Evolutionary conservation across 2,888 invertebrate genomes (phyloP).

Genomic region (Acrobasis consociella): DNA sequence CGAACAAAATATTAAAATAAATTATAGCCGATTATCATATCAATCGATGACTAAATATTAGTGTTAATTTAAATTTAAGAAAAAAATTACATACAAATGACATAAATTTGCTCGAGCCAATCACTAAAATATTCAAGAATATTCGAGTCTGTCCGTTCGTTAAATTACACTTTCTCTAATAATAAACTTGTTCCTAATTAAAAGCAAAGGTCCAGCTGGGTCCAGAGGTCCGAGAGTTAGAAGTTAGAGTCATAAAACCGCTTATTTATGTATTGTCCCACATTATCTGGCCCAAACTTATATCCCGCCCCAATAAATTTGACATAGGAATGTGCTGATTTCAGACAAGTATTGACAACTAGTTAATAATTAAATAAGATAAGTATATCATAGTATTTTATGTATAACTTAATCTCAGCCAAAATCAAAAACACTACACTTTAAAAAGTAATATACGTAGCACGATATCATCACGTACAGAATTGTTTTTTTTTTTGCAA

Average conservation of each 20-base stretch:
- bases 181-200: not conserved
- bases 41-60: too few species aligned
- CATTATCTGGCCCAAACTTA: not conserved
- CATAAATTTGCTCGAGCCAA: not conserved
- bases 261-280: slow-evolving; percentile 3
- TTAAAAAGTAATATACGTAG: too few species aligned
- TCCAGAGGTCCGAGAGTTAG: not conserved
- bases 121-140: not conserved
- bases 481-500: too few species aligned
- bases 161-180: slow-evolving; percentile 4
- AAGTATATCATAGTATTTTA: too few species aligned
- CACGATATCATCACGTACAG: too few species aligned
- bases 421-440: too few species aligned
- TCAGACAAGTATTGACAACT: too few species aligned
- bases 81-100: not conserved
- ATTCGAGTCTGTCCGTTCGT: not conserved
- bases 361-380: too few species aligned
- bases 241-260: not conserved
- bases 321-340: too few species aligned
- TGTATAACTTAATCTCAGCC: too few species aligned
- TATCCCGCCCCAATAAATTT: not conserved
- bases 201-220: not conserved
- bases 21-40: too few species aligned
- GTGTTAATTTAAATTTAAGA: not conserved
- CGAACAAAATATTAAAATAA: too few species aligned